A percentile compares a stretch with the other conserved stretches of the same genome.
These are phyloP conservation scores for Drepana falcataria DNA, from an alignment of 2,888 invertebrate genomes.

Conservation along the genomic window DNA sequence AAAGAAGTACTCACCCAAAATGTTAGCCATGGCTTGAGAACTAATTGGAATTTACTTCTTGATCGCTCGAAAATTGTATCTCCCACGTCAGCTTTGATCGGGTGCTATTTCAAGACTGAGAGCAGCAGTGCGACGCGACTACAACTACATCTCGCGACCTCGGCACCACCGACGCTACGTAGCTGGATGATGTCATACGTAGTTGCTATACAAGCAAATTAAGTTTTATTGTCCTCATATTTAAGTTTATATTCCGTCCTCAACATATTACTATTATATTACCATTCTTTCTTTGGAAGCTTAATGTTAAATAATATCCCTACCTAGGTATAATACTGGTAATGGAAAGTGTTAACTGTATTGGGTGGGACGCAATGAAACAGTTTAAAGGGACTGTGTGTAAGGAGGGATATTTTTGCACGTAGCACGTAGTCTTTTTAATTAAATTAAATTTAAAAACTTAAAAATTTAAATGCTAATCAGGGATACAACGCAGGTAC, in stretches of 20 bases:
- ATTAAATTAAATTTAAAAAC: too few relatives aligned
- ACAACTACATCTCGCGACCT: conserved; percentile 28
- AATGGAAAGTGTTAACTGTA: too few relatives aligned
- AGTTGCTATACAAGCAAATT: conserved; percentile 25
- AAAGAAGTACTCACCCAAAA: conserved; percentile 55
- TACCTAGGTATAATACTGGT: too few relatives aligned
- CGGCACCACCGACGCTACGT: conserved; percentile 29
- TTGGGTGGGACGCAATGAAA: too few relatives aligned
- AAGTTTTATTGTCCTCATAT: conserved; percentile 19
- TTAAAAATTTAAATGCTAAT: too few relatives aligned
- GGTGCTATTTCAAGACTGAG: conserved; percentile 52
- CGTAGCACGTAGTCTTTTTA: too few relatives aligned
- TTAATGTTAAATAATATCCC: background rate
- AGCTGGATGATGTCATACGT: conserved; percentile 45
- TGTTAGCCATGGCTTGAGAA: conserved; percentile 56
- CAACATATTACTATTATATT: background rate
- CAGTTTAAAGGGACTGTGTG: too few relatives aligned
- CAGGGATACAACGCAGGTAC: too few relatives aligned
- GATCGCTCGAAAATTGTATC: conserved; percentile 13
- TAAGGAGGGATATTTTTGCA: too few relatives aligned
- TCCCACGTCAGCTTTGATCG: conserved; percentile 35
- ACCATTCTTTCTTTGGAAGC: background rate
- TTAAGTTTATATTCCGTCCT: conserved; percentile 9
- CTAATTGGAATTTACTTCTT: conserved; percentile 25
- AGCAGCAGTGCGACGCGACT: conserved; percentile 13